phyloP scores from a whole-genome alignment of 2,113 vertebrate genomes.

The Psittacus erithacus region DNA sequence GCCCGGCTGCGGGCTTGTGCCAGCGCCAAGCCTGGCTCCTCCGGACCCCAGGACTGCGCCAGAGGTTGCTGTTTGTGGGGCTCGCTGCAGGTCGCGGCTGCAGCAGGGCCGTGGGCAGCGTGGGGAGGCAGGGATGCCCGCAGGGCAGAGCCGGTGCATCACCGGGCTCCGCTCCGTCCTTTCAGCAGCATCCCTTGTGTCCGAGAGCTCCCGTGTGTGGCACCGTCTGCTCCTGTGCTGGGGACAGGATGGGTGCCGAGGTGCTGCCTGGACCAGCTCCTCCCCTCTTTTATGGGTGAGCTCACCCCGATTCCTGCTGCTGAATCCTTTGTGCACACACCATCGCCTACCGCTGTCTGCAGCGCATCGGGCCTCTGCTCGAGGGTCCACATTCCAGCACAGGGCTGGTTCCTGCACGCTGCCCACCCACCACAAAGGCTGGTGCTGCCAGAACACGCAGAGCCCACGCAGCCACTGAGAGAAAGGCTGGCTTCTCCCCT shows the following conservation, averaged over 20 bases:
- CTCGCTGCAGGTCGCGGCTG: fast-evolving
- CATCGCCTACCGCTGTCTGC: fast-evolving
- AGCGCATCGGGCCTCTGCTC: fast-evolving
- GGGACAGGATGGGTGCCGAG: not conserved
- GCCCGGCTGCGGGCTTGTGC: not conserved
- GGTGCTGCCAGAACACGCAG: not conserved
- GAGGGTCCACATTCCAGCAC: not conserved
- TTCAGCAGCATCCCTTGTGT: not conserved
- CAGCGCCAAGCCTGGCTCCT: not conserved
- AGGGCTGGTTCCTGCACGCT: fast-evolving
- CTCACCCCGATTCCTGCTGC: not conserved
- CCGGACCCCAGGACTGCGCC: not conserved
- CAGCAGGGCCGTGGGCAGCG: not conserved
- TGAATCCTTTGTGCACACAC: not conserved
- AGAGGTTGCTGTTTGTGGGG: not conserved
- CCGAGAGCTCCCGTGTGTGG: not conserved
- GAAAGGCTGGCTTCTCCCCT: not conserved
- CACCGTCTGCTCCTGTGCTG: not conserved
- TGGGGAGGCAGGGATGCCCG: not conserved
- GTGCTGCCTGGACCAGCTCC: not conserved
- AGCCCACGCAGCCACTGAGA: not conserved
- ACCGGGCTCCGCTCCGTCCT: not conserved
- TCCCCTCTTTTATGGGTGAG: not conserved
- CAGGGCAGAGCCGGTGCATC: not conserved
- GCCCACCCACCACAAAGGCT: not conserved